Percentiles rank a stretch among this genome's conserved stretches.
Evolutionary conservation across 2,888 invertebrate genomes (phyloP).

Genomic region (Drosophila paramelanica): DNA sequence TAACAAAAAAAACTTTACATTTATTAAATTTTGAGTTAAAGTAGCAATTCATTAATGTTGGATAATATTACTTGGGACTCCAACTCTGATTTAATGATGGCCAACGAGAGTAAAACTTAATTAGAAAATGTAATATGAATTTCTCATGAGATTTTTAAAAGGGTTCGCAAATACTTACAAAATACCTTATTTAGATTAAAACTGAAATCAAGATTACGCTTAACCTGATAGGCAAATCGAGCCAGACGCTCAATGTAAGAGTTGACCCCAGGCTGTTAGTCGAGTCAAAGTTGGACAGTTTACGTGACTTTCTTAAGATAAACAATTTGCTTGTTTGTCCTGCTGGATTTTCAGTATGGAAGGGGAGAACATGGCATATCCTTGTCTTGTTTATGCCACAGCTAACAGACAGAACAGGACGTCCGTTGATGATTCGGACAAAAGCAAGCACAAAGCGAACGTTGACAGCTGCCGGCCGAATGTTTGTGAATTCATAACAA

Average conservation of each 20-base stretch:
- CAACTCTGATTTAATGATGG: neutral
- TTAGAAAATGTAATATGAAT: slow-evolving; percentile 40
- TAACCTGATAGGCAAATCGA: slow-evolving; percentile 35
- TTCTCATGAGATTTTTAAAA: slow-evolving; percentile 35
- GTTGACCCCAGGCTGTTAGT: neutral
- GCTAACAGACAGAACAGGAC: slow-evolving; percentile 45
- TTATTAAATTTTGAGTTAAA: too few relatives aligned
- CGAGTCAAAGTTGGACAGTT: slow-evolving; percentile 20
- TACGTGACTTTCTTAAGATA: slow-evolving; percentile 51
- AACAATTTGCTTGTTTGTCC: slow-evolving; percentile 36
- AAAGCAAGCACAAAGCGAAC: slow-evolving; percentile 27
- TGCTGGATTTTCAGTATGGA: slow-evolving; percentile 3
- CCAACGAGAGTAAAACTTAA: slow-evolving; percentile 34
- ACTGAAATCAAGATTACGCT: slow-evolving; percentile 46
- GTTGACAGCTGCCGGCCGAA: slow-evolving; percentile 39
- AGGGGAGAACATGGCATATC: slow-evolving; percentile 16
- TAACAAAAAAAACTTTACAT: too few relatives aligned
- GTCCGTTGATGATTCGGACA: slow-evolving; percentile 44
- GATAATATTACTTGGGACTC: neutral
- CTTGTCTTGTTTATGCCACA: slow-evolving; percentile 48
- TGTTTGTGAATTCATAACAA: slow-evolving; percentile 38
- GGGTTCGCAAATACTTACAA: slow-evolving; percentile 17
- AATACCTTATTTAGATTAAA: slow-evolving; percentile 38
- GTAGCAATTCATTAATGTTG: too few relatives aligned
- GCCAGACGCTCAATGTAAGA: neutral